Base-by-base conservation (phyloP, 1,140 invertebrate species). In the Hydropsyche tenuis region DNA sequence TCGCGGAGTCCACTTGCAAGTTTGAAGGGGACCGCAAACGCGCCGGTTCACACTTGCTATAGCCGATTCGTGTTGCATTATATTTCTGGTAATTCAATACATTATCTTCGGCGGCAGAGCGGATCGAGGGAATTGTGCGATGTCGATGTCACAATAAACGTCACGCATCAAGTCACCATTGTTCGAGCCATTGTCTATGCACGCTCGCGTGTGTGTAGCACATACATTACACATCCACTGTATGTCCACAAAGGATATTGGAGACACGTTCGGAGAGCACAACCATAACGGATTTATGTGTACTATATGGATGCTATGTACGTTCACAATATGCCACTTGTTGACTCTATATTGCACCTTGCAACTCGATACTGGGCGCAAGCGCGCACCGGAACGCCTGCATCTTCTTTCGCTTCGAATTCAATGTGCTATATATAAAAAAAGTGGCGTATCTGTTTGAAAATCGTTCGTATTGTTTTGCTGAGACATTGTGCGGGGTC, bases 141-240 rank as follows among this genome's bases (percentile, higher is more conserved):
- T 63, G 63, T 65, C 63, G 63, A 65, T 65, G 63, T 65, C 63
- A 65, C 63, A 65, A 65, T 65, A 65, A 65, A 65, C 63, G 30
- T 65, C 63, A 65, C 63, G 63, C 63, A 65, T 65, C 63, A 65
- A 20, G 37, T 65, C 63, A 43, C 63, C 42, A 65, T 65, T 65
- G 63, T 65, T 23, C 20, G n/a, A 45, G 16, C 63, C 30, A 65
- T 65, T 65, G 63, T 65, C 63, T 65, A 60, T 60, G 27, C 30
- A 22, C 16, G 16, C 30, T 43, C 22, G 12, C 56, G 20, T 37
- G 30, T 37, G 30, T 37, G 30, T 37, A 37, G 30, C 30, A 37
- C 30, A 37, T 37, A 37, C 30, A 37, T 37, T 37, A 37, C n/a
- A n/a, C 46, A 51, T n/a, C 46, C 46, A 51, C 46, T 14, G 14